Evolutionary conservation across 2,797 vertebrate species (phyloP).

Genomic region (Argyrosomus regius): DNA sequence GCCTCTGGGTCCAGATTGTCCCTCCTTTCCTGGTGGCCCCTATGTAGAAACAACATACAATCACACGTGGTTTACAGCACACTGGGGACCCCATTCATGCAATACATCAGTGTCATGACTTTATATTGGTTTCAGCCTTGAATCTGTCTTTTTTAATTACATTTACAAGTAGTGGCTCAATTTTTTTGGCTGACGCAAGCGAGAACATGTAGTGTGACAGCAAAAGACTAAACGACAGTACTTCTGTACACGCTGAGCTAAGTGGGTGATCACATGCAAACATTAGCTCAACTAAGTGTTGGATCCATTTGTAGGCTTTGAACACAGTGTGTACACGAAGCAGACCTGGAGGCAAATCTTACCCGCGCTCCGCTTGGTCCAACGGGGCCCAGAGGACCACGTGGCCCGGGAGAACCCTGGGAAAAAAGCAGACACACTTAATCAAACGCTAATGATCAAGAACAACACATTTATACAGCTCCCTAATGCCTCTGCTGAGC

Average conservation of each 20-base stretch:
- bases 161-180: conserved; percentile 20
- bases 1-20: conserved; percentile 95
- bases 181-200: conserved; percentile 43
- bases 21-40: conserved; percentile 98
- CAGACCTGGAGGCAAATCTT: conserved; percentile 69
- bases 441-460: conserved; percentile 65
- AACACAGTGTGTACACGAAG: conserved; percentile 39
- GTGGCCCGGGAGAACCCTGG: conserved; percentile 91
- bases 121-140: conserved; percentile 43
- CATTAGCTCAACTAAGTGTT: conserved; percentile 46
- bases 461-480: conserved; percentile 59
- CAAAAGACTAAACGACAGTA: neutral
- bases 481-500: conserved; percentile 41
- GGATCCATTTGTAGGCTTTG: conserved; percentile 50
- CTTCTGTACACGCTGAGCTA: conserved; percentile 17
- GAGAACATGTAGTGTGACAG: conserved; percentile 44
- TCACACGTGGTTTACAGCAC: conserved; percentile 71
- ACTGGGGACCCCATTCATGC: conserved; percentile 54
- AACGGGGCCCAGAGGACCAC: conserved; percentile 92
- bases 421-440: conserved; percentile 73
- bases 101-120: conserved; percentile 70
- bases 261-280: conserved; percentile 38
- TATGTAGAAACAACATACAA: conserved; percentile 80
- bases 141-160: conserved; percentile 47
- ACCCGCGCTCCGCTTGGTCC: conserved; percentile 95